These are phyloP conservation scores for Daphoenositta chrysoptera DNA, from an alignment of 2,113 vertebrate genomes.

Conservation along the genomic window DNA sequence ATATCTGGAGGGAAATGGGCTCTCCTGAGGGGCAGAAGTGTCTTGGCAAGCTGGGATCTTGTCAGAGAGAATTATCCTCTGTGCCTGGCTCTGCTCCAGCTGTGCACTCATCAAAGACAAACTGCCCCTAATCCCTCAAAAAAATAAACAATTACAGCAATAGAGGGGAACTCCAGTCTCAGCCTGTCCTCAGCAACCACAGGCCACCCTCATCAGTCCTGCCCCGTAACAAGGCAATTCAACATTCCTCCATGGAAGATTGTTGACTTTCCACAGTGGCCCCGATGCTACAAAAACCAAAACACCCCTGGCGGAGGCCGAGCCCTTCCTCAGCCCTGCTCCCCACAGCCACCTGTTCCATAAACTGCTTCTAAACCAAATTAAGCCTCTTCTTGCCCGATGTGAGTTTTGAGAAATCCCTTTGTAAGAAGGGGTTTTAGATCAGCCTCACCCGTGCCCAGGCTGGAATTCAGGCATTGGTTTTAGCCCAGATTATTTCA, in stretches of 20 bases:
- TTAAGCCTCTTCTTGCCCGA: not conserved
- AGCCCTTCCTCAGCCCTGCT: not conserved
- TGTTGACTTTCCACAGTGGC: not conserved
- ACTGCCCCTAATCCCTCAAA: not conserved
- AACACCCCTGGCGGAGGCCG: not conserved
- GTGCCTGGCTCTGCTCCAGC: not conserved
- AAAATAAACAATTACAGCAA: not conserved
- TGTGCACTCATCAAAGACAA: rapidly evolving
- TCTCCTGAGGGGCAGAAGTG: not conserved
- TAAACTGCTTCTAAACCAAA: not conserved
- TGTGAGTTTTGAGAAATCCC: not conserved
- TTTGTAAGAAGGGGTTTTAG: not conserved
- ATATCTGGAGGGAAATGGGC: not conserved
- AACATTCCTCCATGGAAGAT: not conserved
- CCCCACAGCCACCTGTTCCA: not conserved
- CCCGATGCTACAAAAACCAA: not conserved
- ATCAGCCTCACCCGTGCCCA: not conserved
- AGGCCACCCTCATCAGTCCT: not conserved
- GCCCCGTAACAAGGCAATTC: not conserved
- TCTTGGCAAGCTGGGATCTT: not conserved
- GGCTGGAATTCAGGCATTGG: not conserved
- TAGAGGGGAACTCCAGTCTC: not conserved
- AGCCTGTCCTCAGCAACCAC: not conserved
- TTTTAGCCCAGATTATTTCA: not conserved
- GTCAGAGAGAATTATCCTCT: not conserved